A percentile compares a stretch with the other conserved stretches of the same genome.
Conservation (phyloP, 2,797 vertebrate genomes). For the Acanthurus tractus region DNA sequence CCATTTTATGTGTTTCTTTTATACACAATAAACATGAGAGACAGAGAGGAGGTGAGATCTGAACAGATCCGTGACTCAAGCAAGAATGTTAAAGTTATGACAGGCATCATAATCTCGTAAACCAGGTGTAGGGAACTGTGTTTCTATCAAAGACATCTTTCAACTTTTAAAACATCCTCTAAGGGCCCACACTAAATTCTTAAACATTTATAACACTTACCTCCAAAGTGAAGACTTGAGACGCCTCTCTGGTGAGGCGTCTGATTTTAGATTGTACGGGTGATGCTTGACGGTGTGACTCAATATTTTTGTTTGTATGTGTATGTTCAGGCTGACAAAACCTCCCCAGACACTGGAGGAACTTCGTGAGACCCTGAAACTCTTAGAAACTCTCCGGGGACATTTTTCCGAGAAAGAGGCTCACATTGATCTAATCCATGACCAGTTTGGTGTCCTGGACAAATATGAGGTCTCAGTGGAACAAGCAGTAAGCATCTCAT, state of each 20-base stretch:
- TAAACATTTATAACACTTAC: no score
- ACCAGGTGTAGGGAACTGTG: no score
- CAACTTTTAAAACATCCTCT: no score
- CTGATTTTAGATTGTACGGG: background rate
- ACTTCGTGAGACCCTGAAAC: constrained; percentile 79
- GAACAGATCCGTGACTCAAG: no score
- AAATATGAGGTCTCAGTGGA: constrained; percentile 90
- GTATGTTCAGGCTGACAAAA: constrained; percentile 59
- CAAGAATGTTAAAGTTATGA: no score
- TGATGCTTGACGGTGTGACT: background rate
- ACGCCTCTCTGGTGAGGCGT: background rate
- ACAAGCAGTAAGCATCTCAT: constrained; percentile 77
- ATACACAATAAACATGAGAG: no score
- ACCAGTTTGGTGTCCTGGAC: constrained; percentile 91
- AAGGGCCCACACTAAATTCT: no score
- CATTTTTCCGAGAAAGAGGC: constrained; percentile 82
- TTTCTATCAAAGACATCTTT: no score
- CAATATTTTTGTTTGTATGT: constrained; percentile 17
- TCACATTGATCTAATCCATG: constrained; percentile 89
- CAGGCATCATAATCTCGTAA: no score
- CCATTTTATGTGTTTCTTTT: background rate
- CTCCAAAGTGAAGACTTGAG: no score
- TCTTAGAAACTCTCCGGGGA: constrained; percentile 84
- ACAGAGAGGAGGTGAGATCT: no score
- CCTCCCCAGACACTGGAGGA: constrained; percentile 61